Evolutionary conservation across 2,888 invertebrate species (phyloP).

Genomic region (Physocephala rufipes): DNA sequence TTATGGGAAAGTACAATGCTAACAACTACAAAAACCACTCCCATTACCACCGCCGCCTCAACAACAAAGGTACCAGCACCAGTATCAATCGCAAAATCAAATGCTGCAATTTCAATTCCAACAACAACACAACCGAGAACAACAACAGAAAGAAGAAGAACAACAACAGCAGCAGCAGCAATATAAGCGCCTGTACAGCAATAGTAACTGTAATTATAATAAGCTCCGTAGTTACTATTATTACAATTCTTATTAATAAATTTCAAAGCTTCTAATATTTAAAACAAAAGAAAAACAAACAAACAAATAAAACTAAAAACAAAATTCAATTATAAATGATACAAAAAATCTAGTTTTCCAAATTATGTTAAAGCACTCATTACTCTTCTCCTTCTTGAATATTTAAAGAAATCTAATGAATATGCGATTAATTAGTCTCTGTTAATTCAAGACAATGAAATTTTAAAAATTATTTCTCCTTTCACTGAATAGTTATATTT

Average conservation of each 20-base stretch:
- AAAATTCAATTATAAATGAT: slow-evolving; percentile 33
- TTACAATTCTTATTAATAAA: slow-evolving; percentile 39
- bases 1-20: slow-evolving; percentile 65
- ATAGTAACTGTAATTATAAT: slow-evolving; percentile 27
- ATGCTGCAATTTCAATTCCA: too few relatives aligned
- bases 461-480: slow-evolving; percentile 12
- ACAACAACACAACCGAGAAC: slow-evolving; percentile 15
- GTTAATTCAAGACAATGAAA: neutral
- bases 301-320: slow-evolving; percentile 15
- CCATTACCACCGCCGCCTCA: slow-evolving; percentile 32
- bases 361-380: slow-evolving; percentile 34
- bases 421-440: neutral
- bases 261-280: slow-evolving; percentile 36
- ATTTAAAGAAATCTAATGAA: slow-evolving; percentile 30
- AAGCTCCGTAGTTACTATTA: slow-evolving; percentile 33
- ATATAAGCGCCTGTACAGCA: slow-evolving; percentile 4
- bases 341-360: slow-evolving; percentile 41
- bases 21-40: slow-evolving; percentile 51
- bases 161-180: slow-evolving; percentile 14
- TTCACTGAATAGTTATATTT: neutral
- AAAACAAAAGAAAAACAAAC: slow-evolving; percentile 14
- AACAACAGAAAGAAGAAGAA: slow-evolving; percentile 17
- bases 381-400: slow-evolving; percentile 23
- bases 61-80: too few relatives aligned
- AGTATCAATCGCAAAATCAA: slow-evolving; percentile 31